A percentile compares a stretch with the other conserved stretches of the same genome.
These are phyloP conservation scores for Nixonia krombeini DNA, from an alignment of 1,140 invertebrate genomes.

Conservation along the genomic window DNA sequence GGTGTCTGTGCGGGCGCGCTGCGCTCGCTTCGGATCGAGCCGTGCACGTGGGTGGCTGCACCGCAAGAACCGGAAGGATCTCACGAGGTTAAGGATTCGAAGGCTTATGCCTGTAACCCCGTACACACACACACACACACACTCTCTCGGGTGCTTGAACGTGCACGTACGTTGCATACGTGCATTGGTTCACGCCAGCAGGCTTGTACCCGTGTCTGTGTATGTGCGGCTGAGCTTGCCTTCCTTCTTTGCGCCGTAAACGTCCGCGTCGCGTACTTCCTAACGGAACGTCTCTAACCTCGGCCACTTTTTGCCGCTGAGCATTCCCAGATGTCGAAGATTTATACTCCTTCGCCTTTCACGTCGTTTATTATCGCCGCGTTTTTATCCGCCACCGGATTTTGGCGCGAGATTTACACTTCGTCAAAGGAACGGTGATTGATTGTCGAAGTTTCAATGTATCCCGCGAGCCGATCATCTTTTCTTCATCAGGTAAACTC, in stretches of 20 bases:
- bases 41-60: constrained; percentile 59
- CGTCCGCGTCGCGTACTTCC: constrained; percentile 42
- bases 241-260: constrained; percentile 49
- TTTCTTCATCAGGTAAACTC: too few species aligned
- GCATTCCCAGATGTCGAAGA: too few species aligned
- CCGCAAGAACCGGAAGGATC: constrained; percentile 59
- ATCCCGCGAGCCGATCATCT: neutral
- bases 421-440: too few species aligned
- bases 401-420: too few species aligned
- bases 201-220: too few species aligned
- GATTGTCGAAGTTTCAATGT: neutral
- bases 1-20: constrained; percentile 51
- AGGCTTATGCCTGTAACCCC: constrained; percentile 43
- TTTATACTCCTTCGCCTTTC: neutral
- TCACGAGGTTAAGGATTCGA: constrained; percentile 52
- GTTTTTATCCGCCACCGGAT: neutral
- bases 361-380: neutral
- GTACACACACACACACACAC: constrained; percentile 33
- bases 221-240: too few species aligned
- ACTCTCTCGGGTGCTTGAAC: too few species aligned
- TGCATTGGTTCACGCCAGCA: too few species aligned
- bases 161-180: constrained; percentile 29
- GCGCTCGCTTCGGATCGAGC: constrained; percentile 22
- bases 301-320: constrained; percentile 29
- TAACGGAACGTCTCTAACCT: constrained; percentile 48